Base-by-base conservation (phyloP, 1,140 invertebrate genomes). In the Asobara japonica region DNA sequence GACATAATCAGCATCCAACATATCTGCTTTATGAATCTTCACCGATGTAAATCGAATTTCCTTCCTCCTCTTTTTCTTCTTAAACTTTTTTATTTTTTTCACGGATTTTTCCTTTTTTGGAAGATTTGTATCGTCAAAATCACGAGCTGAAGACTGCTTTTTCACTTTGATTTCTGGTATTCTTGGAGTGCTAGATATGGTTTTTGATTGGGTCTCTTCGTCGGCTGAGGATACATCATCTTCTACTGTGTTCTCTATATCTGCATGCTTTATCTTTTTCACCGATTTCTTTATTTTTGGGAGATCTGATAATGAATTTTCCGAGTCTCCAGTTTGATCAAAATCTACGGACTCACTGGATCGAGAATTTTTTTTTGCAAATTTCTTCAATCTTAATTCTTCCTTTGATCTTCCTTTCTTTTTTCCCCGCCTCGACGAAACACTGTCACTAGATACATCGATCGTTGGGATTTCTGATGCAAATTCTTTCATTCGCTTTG, bases 1-100 rank as follows among this genome's bases (percentile, higher is more conserved):
- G 1, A 83, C 36, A 30, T 81, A 86, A 77, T 87, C 83, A 3
- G 77, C 67, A 33, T 85, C 82, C 0, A 88, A 72, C 65, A 78
- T 74, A 38, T 87, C 84, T 1, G 76, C 71, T 65, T 71, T 79
- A 13, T 86, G 84, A 73, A 87, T 74, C n/a, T 51, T 81, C 38
- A 87, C 69, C 0, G 82, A 83, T 16, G 82, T 79, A 20, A 79
- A 86, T 16, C 78, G 83, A 0, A 72, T 31, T 11, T 76, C 60
- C 0, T 36, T 65, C 27, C 64, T 64, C 41, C 73, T 71, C 25
- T 51, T 67, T 13, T 69, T 25, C 18, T 65, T 31, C n/a, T 5
- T 48, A 13, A 11, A 18, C 27, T 70, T 62, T 45, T 10, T 25
- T 10, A 41, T 10, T 27, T 45, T 31, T 5, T 22, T 16, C 10